Evolutionary conservation across 2,797 vertebrate genomes (phyloP).

Genomic region (Petrocephalus schoutedeni): DNA sequence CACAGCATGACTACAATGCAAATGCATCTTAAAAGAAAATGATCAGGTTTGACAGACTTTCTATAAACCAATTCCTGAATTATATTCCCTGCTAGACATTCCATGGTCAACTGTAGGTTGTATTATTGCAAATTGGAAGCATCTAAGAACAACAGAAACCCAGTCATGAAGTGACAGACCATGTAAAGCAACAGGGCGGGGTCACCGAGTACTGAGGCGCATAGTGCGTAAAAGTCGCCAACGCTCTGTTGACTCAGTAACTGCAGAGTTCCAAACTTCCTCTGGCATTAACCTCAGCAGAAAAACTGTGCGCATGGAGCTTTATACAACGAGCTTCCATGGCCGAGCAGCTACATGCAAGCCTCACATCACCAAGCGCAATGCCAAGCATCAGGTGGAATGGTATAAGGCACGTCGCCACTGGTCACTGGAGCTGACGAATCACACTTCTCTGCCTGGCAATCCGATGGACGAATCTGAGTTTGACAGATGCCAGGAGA

Average conservation of each 20-base stretch:
- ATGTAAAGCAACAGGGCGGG: not conserved
- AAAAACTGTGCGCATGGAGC: no score
- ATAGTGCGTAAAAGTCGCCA: not conserved
- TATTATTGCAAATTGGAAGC: no score
- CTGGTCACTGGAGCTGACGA: not conserved
- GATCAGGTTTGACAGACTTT: no score
- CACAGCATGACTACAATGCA: no score
- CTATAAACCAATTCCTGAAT: no score
- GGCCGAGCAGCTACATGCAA: not conserved
- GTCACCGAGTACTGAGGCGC: not conserved
- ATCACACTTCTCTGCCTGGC: not conserved
- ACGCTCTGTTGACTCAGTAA: not conserved
- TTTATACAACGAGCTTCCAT: not conserved
- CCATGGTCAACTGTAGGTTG: no score
- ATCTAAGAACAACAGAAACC: not conserved
- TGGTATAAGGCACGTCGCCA: not conserved
- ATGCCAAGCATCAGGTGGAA: not conserved
- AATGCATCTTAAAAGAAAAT: no score
- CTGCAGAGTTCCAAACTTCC: not conserved
- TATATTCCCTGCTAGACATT: no score
- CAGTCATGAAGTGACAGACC: not conserved
- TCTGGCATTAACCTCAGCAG: no score
- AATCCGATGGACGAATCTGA: not conserved
- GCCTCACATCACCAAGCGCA: not conserved
- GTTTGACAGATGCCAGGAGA: not conserved